Base-by-base conservation (phyloP, 2,888 invertebrate species). In the Watsonalla binaria region DNA sequence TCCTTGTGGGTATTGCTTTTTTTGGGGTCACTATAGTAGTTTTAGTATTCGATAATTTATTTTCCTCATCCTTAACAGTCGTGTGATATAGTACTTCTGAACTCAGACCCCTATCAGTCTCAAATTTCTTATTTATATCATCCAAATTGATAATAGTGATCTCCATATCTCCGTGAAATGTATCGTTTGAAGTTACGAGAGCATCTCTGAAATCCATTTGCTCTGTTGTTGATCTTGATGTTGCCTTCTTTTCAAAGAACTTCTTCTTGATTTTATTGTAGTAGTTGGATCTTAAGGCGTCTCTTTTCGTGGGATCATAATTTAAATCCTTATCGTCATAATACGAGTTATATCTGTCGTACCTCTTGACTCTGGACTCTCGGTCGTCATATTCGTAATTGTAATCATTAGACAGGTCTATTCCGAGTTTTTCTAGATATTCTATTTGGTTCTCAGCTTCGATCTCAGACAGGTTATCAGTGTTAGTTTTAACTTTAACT, bases 121-220 rank as follows among this genome's bases (percentile, higher is more conserved):
- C 5, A 45, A 45, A 0, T 0, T 13, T 13, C 37, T 59, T 61
- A 6, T 61, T 55, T 4, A 54, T 48, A 46, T 69, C 63, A 34
- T 72, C 66, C 15, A 72, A 62, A 52, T 75, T 61, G 6, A 75
- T 71, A 13, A 74, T 64, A 5, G 73, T 71, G 48, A 75, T 58
- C 45, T 73, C 68, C 8, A 69, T 56, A 7, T 65, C 63, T 42
- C 61, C 67, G 8, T 55, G 49, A 53, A 49, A 46, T 5, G 14
- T 5, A 13, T 55, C 51, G n/a, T 35, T 15, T 0, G 33, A 35
- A 5, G 48, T 35, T 6, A 15, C 14, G 5, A 48, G 8, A 7
- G 14, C 4, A 15, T 48, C 14, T 9, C 15, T 14, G 13, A 39
- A 39, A 37, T 49, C 39, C 0, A 39, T 15, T 39, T 14, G 8